Conservation (phyloP, 1,140 invertebrate genomes). For the Euwallacea fornicatus region DNA sequence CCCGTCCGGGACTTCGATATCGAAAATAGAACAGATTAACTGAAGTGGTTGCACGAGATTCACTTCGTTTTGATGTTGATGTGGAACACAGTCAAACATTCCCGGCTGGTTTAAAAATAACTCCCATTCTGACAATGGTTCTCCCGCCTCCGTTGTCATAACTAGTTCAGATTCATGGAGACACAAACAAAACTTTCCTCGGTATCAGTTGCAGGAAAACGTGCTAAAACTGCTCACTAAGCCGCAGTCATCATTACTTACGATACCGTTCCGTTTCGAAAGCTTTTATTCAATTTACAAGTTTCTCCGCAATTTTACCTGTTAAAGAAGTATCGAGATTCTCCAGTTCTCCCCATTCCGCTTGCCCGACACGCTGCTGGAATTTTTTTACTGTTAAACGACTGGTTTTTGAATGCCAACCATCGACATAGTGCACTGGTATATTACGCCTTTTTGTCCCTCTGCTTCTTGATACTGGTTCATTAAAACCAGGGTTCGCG, state of each 20-base stretch:
- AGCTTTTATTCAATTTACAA: conserved; percentile 6
- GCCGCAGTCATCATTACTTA: not conserved
- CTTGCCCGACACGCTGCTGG: not conserved
- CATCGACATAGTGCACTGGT: too few relatives aligned
- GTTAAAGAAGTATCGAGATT: not conserved
- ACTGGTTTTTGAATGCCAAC: not conserved
- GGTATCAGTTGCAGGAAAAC: not conserved
- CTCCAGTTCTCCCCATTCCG: not conserved
- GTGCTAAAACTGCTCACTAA: conserved; percentile 3
- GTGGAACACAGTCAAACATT: not conserved
- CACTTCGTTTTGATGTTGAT: not conserved
- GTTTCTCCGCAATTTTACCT: conserved; percentile 6
- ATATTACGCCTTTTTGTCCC: too few relatives aligned
- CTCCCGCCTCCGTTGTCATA: not conserved
- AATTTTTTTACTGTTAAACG: not conserved
- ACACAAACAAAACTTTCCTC: not conserved
- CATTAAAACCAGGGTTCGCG: too few relatives aligned
- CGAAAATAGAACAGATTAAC: too few relatives aligned
- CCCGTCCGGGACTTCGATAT: too few relatives aligned
- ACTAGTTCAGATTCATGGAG: not conserved
- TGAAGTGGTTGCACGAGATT: not conserved
- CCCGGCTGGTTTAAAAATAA: not conserved
- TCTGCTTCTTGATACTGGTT: too few relatives aligned
- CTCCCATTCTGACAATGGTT: not conserved
- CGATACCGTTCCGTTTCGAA: conserved; percentile 4